Evolutionary conservation across 2,113 vertebrate genomes (phyloP), one percentile per base, ranked within the genome.

Genomic region (Apus apus): DNA sequence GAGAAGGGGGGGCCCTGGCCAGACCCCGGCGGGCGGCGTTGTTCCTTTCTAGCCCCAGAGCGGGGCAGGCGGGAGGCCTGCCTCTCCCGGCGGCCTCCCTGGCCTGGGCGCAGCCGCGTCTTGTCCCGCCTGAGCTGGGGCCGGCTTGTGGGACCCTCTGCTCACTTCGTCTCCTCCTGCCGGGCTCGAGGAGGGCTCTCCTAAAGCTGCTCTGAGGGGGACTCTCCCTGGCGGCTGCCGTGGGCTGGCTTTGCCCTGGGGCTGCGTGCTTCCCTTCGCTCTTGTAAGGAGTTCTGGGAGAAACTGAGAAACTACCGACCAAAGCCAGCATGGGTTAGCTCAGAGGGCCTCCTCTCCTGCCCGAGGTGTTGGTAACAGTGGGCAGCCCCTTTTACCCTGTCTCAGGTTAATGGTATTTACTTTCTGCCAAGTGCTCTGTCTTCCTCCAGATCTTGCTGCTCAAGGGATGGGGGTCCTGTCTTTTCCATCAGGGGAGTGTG

Each of bases 321-420:
- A 51, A n/a, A 25, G 13, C 8, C 29, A 21, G 53, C 0, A 15
- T 7, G 38, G 27, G 32, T 25, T 27, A 9, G 13, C 20, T 46
- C 9, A 4, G 19, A 1, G 45, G 9, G 6, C 21, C 4, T 10
- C 38, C 4, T 30, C 22, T 40, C 1, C 9, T 5, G 34, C 20
- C 15, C 0, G 23, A 6, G 4, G 8, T 8, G 25, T 7, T 11
- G 34, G 0, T 73, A 5, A 14, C 21, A 16, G 45, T 3, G 45
- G 5, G 27, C 53, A 11, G 40, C 67, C 15, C 15, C 30, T 17
- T 50, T 25, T 22, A 32, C 4, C 34, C 27, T 25, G 29, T 8
- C 27, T 21, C 27, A 3, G 0, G 1, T 5, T 16, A 3, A 2
- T 21, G 2, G 0, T 11, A 4, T 27, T 36, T 11, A 0, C 6